These are phyloP conservation scores for Liasis olivaceus DNA, from an alignment of 2,797 vertebrate species.

Conservation along the genomic window DNA sequence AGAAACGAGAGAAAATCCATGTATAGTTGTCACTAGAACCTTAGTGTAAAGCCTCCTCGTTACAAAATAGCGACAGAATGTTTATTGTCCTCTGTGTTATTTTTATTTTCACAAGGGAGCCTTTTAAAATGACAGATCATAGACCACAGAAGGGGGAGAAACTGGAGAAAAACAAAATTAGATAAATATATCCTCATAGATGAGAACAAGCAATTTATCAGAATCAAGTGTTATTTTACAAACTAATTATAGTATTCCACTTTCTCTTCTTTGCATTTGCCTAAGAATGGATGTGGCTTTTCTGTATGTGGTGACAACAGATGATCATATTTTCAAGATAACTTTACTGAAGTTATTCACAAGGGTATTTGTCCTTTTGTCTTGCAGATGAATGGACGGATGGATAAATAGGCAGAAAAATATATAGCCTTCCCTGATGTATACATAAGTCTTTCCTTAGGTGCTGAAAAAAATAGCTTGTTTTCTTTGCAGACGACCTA, in stretches of 20 bases:
- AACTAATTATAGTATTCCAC: constrained; percentile 10
- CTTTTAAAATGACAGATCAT: constrained; percentile 53
- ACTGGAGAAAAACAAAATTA: neutral
- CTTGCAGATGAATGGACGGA: neutral
- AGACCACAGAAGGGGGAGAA: constrained; percentile 33
- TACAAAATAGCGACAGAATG: constrained; percentile 41
- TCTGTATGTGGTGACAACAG: neutral
- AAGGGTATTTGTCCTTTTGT: neutral
- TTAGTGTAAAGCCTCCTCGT: neutral
- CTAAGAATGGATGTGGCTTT: neutral
- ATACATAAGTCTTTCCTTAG: neutral
- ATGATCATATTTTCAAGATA: neutral
- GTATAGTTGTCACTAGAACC: neutral
- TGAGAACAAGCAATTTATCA: constrained; percentile 15
- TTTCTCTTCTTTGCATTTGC: neutral
- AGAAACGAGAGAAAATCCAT: neutral
- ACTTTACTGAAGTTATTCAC: neutral
- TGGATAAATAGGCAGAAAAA: neutral
- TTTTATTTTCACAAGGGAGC: constrained; percentile 47
- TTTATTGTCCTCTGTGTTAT: constrained; percentile 48
- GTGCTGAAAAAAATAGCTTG: neutral
- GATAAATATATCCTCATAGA: constrained; percentile 13
- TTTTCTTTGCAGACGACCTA: neutral
- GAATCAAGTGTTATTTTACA: constrained; percentile 25
- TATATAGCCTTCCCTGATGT: neutral